Conservation (phyloP, 2,888 invertebrate species). For the Apoderus coryli region DNA sequence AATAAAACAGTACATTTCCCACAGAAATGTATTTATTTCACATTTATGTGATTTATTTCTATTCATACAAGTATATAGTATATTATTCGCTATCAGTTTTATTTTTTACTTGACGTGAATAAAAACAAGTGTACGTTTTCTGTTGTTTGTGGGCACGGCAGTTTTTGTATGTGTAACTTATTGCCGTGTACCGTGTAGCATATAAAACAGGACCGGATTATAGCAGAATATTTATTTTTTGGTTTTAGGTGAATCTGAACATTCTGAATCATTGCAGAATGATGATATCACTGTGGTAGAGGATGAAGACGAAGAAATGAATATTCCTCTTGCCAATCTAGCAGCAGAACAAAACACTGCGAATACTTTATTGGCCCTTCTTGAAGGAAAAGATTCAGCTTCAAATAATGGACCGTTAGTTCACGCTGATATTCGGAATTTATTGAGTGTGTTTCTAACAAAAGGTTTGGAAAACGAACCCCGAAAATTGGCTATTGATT, state of each 20-base stretch:
- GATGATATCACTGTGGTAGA: constrained; percentile 2
- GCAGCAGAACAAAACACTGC: constrained; percentile 5
- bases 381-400: neutral
- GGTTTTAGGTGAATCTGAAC: constrained; percentile 4
- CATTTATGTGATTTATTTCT: too few relatives aligned
- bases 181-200: too few relatives aligned
- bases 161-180: too few relatives aligned
- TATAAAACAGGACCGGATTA: too few relatives aligned
- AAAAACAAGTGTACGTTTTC: too few relatives aligned
- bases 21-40: too few relatives aligned
- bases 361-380: constrained; percentile 1
- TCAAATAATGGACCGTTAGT: constrained; percentile 7
- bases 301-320: constrained; percentile 6
- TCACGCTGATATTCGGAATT: constrained; percentile 10
- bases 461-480: constrained; percentile 10
- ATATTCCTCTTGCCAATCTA: constrained; percentile 2
- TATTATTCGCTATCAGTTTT: too few relatives aligned
- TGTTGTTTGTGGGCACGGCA: too few relatives aligned
- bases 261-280: constrained; percentile 6
- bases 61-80: too few relatives aligned
- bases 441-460: constrained; percentile 8
- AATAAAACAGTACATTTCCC: too few relatives aligned
- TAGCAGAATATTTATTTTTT: too few relatives aligned
- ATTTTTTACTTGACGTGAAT: too few relatives aligned
- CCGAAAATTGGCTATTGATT: constrained; percentile 7